Base-by-base conservation (phyloP, 2,797 vertebrate genomes). In the Eulemur albifrons region DNA sequence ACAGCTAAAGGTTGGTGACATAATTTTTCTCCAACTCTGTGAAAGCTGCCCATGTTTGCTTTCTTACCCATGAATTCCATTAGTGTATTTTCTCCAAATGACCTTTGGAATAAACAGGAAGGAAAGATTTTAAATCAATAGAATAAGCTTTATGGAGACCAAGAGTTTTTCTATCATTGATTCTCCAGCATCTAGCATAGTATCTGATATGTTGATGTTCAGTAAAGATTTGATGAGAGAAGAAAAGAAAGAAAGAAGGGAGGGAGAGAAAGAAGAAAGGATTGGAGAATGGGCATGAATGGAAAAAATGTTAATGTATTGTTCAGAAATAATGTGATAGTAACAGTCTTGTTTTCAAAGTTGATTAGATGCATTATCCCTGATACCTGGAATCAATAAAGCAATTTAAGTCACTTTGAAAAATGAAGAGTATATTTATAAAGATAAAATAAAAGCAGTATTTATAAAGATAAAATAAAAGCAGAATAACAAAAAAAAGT, bases 1-100 rank as follows among this genome's bases (percentile, higher is more conserved):
- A 18, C 85, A 93, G 69, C 70, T 91, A 80, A 97, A 96, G 96
- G 97, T 97, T 70, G 83, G 96, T 97, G 54, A 91, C 21, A 8
- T 45, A 48, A 17, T 89, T 97, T 95, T 88, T 43, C 73, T 93
- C 59, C 48, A 82, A 21, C 40, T 96, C 48, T 13, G 45, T 90
- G 40, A 86, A 82, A 94, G 75, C 32, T 61, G 30, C 50, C 52
- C 17, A 0, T 30, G 27, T 76, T 83, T 77, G 38, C 52, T 92
- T 90, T 63, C 59, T 95, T 88, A 90, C 52, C 61, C 40, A 25
- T 95, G 77, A 69, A 89, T 97, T 92, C 73, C 35, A 30, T 59
- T 59, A 52, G 63, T 52, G 61, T 81, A 27, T 90, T 90, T 94
- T 88, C 81, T 84, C 79, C 57, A 76, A 52, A 25, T 79, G 70